Conservation (phyloP, 1,140 invertebrate species). For the Ephestia elutella region DNA sequence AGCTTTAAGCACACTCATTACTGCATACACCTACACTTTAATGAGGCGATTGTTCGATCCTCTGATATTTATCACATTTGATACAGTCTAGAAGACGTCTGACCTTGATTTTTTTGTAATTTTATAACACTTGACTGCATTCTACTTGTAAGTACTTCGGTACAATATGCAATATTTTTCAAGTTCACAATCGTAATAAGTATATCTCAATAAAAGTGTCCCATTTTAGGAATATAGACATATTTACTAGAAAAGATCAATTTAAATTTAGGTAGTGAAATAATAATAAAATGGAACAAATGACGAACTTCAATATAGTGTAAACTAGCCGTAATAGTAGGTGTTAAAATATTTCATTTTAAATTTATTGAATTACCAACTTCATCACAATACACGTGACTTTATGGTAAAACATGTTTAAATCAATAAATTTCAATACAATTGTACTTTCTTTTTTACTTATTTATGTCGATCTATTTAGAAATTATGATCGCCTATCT, state of each 20-base stretch:
- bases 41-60: background rate
- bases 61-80: conserved; percentile 1
- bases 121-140: background rate
- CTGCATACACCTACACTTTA: background rate
- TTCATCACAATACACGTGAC: conserved; percentile 21
- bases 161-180: too few relatives aligned
- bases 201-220: too few relatives aligned
- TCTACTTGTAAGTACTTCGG: too few relatives aligned
- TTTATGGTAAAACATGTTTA: conserved; percentile 19
- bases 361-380: conserved; percentile 3
- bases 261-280: too few relatives aligned
- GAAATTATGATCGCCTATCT: background rate
- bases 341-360: background rate
- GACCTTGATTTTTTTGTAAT: background rate
- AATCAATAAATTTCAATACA: conserved; percentile 13
- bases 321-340: background rate
- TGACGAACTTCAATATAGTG: too few relatives aligned
- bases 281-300: background rate
- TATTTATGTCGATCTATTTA: background rate
- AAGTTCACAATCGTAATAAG: too few relatives aligned
- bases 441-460: conserved; percentile 11
- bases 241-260: too few relatives aligned
- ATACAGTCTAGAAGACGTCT: background rate
- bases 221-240: too few relatives aligned
- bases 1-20: conserved; percentile 2